Conservation (phyloP, 2,888 invertebrate species). For the Agrotis ipsilon region DNA sequence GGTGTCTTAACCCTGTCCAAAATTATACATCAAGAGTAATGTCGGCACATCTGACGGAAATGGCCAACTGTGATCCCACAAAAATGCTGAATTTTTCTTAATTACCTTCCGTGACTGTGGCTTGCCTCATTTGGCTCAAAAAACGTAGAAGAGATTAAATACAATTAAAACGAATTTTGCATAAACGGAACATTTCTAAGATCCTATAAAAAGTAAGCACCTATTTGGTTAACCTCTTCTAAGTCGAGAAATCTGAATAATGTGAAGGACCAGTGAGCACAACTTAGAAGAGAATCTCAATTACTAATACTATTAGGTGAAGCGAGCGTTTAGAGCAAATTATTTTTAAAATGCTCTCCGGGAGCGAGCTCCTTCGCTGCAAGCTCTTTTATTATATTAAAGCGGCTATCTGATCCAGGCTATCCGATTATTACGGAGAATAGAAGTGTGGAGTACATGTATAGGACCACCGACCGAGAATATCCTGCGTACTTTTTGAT, state of each 20-base stretch:
- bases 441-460: constrained; percentile 66
- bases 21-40: constrained; percentile 57
- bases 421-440: constrained; percentile 58
- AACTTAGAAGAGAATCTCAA: constrained; percentile 14
- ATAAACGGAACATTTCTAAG: constrained; percentile 47
- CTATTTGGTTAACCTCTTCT: constrained; percentile 23
- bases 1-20: constrained; percentile 35
- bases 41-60: constrained; percentile 59
- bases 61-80: constrained; percentile 35
- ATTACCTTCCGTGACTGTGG: constrained; percentile 49
- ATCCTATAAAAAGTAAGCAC: constrained; percentile 46
- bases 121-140: constrained; percentile 53
- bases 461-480: constrained; percentile 81
- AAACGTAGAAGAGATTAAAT: constrained; percentile 54
- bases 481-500: constrained; percentile 82
- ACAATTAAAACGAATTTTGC: constrained; percentile 56
- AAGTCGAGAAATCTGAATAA: constrained; percentile 27
- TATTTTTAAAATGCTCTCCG: constrained; percentile 39
- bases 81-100: constrained; percentile 58
- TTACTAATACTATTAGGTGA: constrained; percentile 34
- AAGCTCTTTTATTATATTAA: constrained; percentile 57
- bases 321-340: constrained; percentile 35
- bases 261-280: constrained; percentile 14
- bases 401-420: constrained; percentile 49
- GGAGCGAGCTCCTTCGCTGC: constrained; percentile 37